Conservation (phyloP, 92 coral and sea anemone genomes). For the Porites evermanni region DNA sequence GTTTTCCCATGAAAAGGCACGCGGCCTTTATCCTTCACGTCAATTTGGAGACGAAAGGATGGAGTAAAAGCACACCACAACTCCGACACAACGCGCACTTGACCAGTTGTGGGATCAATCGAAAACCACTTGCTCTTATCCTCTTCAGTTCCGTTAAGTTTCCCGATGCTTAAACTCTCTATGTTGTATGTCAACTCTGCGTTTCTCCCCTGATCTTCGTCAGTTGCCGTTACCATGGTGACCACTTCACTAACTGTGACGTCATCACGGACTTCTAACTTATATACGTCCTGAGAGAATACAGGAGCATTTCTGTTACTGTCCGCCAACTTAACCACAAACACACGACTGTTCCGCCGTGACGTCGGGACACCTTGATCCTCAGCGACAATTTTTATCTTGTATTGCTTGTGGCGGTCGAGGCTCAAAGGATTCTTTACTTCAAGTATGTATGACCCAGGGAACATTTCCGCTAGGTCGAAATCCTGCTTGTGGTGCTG, state of each 20-base stretch:
- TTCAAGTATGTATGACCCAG: constrained; percentile 62
- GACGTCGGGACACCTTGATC: constrained; percentile 80
- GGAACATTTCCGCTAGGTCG: constrained; percentile 57
- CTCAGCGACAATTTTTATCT: constrained; percentile 76
- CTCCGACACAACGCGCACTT: constrained; percentile 58
- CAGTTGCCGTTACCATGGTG: constrained; percentile 67
- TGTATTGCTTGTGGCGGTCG: constrained; percentile 67
- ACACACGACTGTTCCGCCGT: constrained; percentile 39
- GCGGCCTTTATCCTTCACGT: constrained; percentile 84
- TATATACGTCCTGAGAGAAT: constrained; percentile 56
- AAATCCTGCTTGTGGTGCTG: constrained; percentile 71
- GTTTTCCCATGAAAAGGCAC: constrained; percentile 70
- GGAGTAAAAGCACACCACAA: constrained; percentile 86
- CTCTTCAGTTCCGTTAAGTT: constrained; percentile 39
- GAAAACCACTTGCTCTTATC: constrained; percentile 73
- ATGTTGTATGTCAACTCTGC: constrained; percentile 69
- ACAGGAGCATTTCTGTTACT: constrained; percentile 89
- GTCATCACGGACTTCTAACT: constrained; percentile 68
- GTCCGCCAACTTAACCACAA: constrained; percentile 71
- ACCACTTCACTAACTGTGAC: constrained; percentile 62
- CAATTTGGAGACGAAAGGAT: constrained; percentile 67
- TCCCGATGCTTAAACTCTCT: constrained; percentile 48
- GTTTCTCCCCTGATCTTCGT: constrained; percentile 78
- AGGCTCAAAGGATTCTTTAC: constrained; percentile 70
- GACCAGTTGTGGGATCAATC: constrained; percentile 70